Evolutionary conservation across 2,113 vertebrate genomes (phyloP).

Genomic region (Monopterus albus): DNA sequence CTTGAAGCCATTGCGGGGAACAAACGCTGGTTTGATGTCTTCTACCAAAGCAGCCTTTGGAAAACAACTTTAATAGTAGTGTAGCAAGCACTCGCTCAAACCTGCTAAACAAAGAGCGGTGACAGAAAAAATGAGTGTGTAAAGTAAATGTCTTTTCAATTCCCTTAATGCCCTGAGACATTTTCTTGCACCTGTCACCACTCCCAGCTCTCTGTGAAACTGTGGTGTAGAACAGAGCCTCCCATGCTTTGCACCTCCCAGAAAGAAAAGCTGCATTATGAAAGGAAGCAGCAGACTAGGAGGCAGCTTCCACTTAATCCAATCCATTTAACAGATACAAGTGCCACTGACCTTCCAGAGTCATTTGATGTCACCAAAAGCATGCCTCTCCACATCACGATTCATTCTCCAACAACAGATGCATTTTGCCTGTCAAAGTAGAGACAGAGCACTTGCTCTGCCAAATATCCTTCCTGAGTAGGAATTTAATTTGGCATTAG

Average conservation of each 20-base stretch:
- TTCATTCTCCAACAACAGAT: conserved; percentile 77
- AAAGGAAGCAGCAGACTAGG: conserved; percentile 73
- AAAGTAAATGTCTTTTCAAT: conserved; percentile 75
- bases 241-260: conserved; percentile 63
- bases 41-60: conserved; percentile 60
- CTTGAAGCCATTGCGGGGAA: conserved; percentile 47
- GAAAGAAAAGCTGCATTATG: conserved; percentile 80
- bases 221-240: conserved; percentile 64
- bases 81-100: conserved; percentile 53
- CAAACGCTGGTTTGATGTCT: conserved; percentile 68
- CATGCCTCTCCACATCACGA: conserved; percentile 74
- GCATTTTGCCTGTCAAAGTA: conserved; percentile 73
- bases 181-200: conserved; percentile 78
- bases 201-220: conserved; percentile 65
- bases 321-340: conserved; percentile 82
- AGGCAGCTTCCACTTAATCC: conserved; percentile 83
- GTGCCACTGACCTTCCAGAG: conserved; percentile 82
- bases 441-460: conserved; percentile 73
- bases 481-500: conserved; percentile 84
- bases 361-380: conserved; percentile 80
- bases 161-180: conserved; percentile 76
- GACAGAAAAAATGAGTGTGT: conserved; percentile 70
- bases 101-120: conserved; percentile 69
- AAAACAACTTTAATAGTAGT: conserved; percentile 65
- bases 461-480: conserved; percentile 77